phyloP scores from a whole-genome alignment of 2,888 invertebrate species.

The Napeogenes inachia region DNA sequence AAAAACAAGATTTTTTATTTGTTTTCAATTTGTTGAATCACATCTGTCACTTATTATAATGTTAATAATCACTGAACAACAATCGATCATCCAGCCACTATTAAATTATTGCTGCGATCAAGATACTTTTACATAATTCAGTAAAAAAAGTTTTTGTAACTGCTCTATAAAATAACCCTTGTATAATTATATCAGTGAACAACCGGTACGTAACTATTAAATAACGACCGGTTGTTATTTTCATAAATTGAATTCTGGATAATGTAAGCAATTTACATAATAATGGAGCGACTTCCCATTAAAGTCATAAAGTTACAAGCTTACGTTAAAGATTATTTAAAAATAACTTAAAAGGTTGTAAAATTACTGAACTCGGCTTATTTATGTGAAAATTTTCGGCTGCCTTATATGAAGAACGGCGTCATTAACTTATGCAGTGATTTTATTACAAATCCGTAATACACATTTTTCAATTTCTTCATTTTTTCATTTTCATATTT shows the following conservation, averaged over 20 bases:
- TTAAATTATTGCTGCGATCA: too few relatives aligned
- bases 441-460: too few relatives aligned
- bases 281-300: constrained; percentile 34
- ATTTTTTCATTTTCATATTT: not conserved
- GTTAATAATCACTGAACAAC: too few relatives aligned
- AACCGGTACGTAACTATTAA: constrained; percentile 32
- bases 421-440: too few relatives aligned
- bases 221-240: constrained; percentile 50
- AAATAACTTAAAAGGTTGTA: not conserved
- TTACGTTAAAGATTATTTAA: not conserved
- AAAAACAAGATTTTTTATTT: too few relatives aligned
- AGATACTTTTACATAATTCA: not conserved
- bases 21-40: too few relatives aligned
- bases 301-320: constrained; percentile 33
- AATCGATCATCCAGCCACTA: too few relatives aligned
- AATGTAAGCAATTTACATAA: constrained; percentile 56
- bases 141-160: not conserved
- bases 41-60: too few relatives aligned
- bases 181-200: not conserved
- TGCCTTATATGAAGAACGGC: too few relatives aligned
- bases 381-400: too few relatives aligned
- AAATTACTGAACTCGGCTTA: too few relatives aligned
- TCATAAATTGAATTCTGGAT: constrained; percentile 63
- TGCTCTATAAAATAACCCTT: not conserved
- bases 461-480: too few relatives aligned